These are phyloP conservation scores for Odontesthes bonariensis DNA, from an alignment of 2,113 vertebrate genomes.

Conservation along the genomic window DNA sequence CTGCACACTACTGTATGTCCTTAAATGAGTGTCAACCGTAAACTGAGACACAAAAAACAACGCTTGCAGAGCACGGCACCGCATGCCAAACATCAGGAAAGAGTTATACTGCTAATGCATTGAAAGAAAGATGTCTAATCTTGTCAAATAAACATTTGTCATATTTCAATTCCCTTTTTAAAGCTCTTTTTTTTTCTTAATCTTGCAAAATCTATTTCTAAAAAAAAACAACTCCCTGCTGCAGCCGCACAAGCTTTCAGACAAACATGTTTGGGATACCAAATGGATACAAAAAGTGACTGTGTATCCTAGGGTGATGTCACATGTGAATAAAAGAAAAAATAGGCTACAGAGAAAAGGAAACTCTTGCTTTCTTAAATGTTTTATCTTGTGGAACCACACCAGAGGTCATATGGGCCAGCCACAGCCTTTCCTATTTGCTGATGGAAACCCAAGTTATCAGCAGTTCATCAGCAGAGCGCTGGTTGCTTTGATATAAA, in stretches of 20 bases:
- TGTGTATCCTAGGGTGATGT: slow-evolving; percentile 2
- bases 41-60: slow-evolving; percentile 46
- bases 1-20: slow-evolving; percentile 39
- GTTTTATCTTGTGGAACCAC: slow-evolving; percentile 53
- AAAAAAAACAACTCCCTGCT: slow-evolving; percentile 8
- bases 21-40: slow-evolving; percentile 53
- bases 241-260: background rate
- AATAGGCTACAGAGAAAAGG: slow-evolving; percentile 15
- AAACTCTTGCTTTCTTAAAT: slow-evolving; percentile 47
- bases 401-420: slow-evolving; percentile 47
- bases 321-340: slow-evolving; percentile 18
- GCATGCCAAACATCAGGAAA: slow-evolving; percentile 47
- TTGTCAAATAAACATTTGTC: slow-evolving; percentile 23
- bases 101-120: slow-evolving; percentile 27
- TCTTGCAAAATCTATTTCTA: slow-evolving; percentile 10
- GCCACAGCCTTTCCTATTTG: slow-evolving; percentile 28
- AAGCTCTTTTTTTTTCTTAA: background rate
- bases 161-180: background rate
- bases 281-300: background rate
- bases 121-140: slow-evolving; percentile 38
- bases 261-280: background rate
- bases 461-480: slow-evolving; percentile 35
- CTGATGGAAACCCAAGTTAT: slow-evolving; percentile 47
- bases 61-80: slow-evolving; percentile 21
- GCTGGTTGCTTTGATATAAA: slow-evolving; percentile 34